Base-by-base conservation (phyloP, 2,113 vertebrate genomes). In the Marmota flaviventris region DNA sequence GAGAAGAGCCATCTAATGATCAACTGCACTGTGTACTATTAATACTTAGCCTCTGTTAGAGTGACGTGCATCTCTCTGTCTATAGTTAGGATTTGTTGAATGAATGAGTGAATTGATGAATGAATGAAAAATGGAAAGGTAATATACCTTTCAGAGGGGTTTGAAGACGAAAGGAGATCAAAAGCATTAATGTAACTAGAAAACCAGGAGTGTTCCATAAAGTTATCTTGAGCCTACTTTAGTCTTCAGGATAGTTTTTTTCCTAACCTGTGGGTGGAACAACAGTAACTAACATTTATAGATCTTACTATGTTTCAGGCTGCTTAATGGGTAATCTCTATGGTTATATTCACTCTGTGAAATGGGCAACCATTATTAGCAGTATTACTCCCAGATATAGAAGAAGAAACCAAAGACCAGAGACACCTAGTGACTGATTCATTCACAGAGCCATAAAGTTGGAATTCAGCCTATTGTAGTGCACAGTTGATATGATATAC, bases 341-440 rank as follows among this genome's bases (percentile, higher is more conserved):
- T 5, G n/a, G 29, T 32, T 53, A 42, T 20, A 53, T 3, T 9
- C 7, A 12, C 18, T 7, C 10, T 5, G 0, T 24, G 25, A 69
- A 25, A 16, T 5, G 48, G 24, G 45, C 9, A 70, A 25, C 10
- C 48, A 37, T 22, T 16, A 14, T 78, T 32, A 25, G 22, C 29
- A 22, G 27, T 58, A 18, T 13, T 37, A 58, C 39, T 25, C 22
- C 69, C 53, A 27, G 20, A 11, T 42, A 7, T 9, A 85, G 25
- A 89, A 24, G 12, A 87, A 51, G 17, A 89, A 91, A 82, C 25
- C n/a, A 70, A 65, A 95, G 94, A 65, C n/a, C 65, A 76, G 79
- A 69, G 42, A 73, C 56, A 37, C 88, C 53, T 22, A 70, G 48
- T 69, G 63, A 81, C 13, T 65, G 37, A 45, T 65, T 53, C n/a